Evolutionary conservation across 1,140 invertebrate genomes (phyloP), one percentile per base, ranked within the genome.

Genomic region (Drosophila quadrilineata): DNA sequence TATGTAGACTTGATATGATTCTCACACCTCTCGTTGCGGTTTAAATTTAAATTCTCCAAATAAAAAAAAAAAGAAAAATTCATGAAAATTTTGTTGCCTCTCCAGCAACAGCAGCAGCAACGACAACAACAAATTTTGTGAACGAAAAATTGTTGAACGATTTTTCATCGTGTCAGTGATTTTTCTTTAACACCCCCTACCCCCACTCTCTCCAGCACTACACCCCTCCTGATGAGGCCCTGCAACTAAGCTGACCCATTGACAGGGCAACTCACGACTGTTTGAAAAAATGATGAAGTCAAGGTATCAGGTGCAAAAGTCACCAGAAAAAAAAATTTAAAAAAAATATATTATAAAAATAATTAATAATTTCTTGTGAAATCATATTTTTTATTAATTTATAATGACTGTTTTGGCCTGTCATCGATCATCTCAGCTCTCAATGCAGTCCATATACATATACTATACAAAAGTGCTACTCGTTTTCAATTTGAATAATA

Each of bases 151-250:
- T 86, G 80, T 77, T 86, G 53, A 67, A 52, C 73, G 72, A 88
- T 88, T 82, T 88, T 82, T 88, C 85, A 68, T 88, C 56, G 38
- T 88, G 79, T 88, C 85, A 75, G 49, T 64, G 59, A 82, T 82
- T 82, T 82, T 71, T 73, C 74, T 59, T 70, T 62, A 49, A 33
- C 76, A 54, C 59, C 45, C 43, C 16, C 8, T 10, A 33, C 54
- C 54, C 31, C 16, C 5, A 31, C 36, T 31, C 22, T 50, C 41
- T 35, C 3, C 5, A 4, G 12, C 31, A n/a, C n/a, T n/a, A n/a
- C 16, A 56, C 41, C 67, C 48, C 33, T 14, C 8, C 1, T 14
- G 1, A 33, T 12, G n/a, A n/a, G 2, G 21, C 4, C 21, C 3
- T 9, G 4, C 16, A 17, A 10, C 38, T 49, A 29, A 40, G 50